Base-by-base conservation (phyloP, 2,888 invertebrate species). In the Argynnis bischoffii region DNA sequence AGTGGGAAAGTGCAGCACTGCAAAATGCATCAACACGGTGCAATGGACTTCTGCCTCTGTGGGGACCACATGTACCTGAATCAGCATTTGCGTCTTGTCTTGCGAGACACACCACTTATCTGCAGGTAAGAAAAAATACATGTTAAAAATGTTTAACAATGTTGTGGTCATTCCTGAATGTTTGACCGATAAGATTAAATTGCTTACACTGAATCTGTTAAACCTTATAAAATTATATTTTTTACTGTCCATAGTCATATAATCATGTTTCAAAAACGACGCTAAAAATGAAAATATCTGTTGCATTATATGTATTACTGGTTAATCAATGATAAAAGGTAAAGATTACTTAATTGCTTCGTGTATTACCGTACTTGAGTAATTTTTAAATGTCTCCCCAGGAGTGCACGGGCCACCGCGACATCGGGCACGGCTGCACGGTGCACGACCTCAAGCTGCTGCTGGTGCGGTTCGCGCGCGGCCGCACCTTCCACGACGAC, bases 1-100 rank as follows among this genome's bases (percentile, higher is more conserved):
- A 99, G 87, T 99, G 99, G 99, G 99, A 99, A 85, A 97, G 98
- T 70, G 99, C 99, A 0, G 98, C 98, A 6, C 93, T 99, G 54
- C 99, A 99, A 89, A 99, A 99, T 88, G 99, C 99, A 1, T 99
- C 99, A 82, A 99, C 99, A 0, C 96, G 97, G 75, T 99, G 99
- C 89, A 99, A 99, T 88, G 99, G 99, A 0, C 90, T 99, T 72
- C 93, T 99, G 75, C 99, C 99, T 0, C 93, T 99, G 59, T 99
- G 99, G 98, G 99, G 99, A 0, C 98, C 99, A 6, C 96, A 97
- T 79, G 98, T 98, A 6, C 96, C 97, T 0, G 98, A 98, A 85
- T 96, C 98, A 0, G 97, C 97, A 0, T 99, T 98, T 86, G 98
- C 98, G 1, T 97, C 97, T 77, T 98, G 98, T 78, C 94, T 99